Evolutionary conservation across 2,888 invertebrate genomes (phyloP).

Genomic region (Drosophila histrio): DNA sequence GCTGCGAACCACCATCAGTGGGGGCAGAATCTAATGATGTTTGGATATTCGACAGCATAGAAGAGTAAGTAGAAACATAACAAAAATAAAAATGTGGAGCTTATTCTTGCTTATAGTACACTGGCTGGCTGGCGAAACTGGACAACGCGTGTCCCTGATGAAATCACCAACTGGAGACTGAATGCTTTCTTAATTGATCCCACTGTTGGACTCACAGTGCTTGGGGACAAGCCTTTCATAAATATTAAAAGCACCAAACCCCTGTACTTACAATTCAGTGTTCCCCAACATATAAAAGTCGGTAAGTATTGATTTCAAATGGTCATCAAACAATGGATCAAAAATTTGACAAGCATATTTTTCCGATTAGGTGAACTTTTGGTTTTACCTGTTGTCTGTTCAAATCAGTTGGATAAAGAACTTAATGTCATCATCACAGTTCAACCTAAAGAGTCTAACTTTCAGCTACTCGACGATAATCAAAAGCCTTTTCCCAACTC

Average conservation of each 20-base stretch:
- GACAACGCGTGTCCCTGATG: slow-evolving; percentile 14
- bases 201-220: slow-evolving; percentile 19
- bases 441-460: background rate
- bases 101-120: slow-evolving; percentile 3
- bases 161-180: slow-evolving; percentile 29
- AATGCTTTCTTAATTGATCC: slow-evolving; percentile 35
- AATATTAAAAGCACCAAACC: slow-evolving; percentile 8
- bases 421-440: slow-evolving; percentile 4
- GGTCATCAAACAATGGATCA: background rate
- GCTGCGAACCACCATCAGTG: background rate
- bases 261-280: background rate
- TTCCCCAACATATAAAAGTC: slow-evolving; percentile 23
- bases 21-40: slow-evolving; percentile 8
- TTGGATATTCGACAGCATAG: slow-evolving; percentile 37
- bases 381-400: slow-evolving; percentile 12
- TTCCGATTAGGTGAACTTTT: slow-evolving; percentile 34
- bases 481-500: background rate
- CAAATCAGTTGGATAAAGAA: background rate
- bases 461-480: background rate
- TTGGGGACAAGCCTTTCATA: background rate
- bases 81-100: background rate
- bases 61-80: slow-evolving; percentile 3
- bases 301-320: slow-evolving; percentile 13
- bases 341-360: background rate
- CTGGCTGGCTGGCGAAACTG: background rate